A percentile compares a stretch with the other conserved stretches of the same genome.
Evolutionary conservation across 1,140 invertebrate species (phyloP).

Genomic region (Nebria ingens): DNA sequence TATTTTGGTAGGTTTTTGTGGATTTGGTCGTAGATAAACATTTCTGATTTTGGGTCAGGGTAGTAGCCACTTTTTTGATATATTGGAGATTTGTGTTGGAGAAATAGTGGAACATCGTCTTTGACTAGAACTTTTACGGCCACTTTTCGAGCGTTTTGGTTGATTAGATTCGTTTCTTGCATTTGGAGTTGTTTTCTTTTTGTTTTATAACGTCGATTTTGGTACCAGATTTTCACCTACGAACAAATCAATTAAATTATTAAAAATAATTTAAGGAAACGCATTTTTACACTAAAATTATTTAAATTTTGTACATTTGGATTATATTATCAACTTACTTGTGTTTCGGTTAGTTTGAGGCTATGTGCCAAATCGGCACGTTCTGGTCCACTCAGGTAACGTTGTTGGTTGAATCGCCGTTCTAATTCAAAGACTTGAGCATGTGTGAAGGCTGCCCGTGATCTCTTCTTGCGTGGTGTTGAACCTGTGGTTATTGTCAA

Average conservation of each 20-base stretch:
- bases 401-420: conserved; percentile 84
- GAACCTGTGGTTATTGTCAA: background rate
- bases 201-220: conserved; percentile 94
- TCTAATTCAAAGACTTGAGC: conserved; percentile 91
- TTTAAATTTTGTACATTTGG: too few species aligned
- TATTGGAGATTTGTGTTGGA: conserved; percentile 20
- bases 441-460: conserved; percentile 90
- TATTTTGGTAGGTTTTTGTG: conserved; percentile 19
- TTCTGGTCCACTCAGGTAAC: conserved; percentile 92
- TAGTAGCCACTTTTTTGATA: conserved; percentile 27
- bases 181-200: conserved; percentile 87
- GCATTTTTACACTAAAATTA: too few species aligned
- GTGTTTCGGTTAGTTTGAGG: conserved; percentile 83
- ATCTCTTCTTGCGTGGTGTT: conserved; percentile 69
- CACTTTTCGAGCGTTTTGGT: conserved; percentile 60
- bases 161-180: conserved; percentile 50
- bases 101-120: conserved; percentile 50
- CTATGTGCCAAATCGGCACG: conserved; percentile 83
- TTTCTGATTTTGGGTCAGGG: conserved; percentile 24
- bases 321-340: conserved; percentile 44
- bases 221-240: conserved; percentile 84
- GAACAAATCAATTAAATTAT: conserved; percentile 7
- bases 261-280: too few species aligned
- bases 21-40: conserved; percentile 31
- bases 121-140: conserved; percentile 83